Conservation (phyloP, 2,113 vertebrate species). For the Ciconia maguari region DNA sequence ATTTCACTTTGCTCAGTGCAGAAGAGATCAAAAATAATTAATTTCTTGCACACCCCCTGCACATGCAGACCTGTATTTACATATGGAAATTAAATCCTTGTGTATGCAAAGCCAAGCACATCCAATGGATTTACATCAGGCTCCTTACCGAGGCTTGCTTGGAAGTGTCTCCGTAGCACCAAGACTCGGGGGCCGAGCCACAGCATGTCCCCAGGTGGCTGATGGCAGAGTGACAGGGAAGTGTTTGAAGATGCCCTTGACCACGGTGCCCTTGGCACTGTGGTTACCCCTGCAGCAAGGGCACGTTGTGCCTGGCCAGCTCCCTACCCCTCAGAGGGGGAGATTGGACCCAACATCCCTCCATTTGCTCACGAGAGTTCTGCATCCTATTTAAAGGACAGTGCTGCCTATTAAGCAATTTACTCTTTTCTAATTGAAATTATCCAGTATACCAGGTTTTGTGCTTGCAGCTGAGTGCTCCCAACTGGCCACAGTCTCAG, state of each 20-base stretch:
- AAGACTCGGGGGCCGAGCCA: not conserved
- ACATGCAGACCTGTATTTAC: not conserved
- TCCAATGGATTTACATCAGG: constrained; percentile 24
- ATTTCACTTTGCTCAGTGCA: not conserved
- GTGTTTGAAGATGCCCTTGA: not conserved
- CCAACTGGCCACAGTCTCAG: not conserved
- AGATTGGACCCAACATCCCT: not conserved
- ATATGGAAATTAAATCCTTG: constrained; percentile 41
- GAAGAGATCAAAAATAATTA: constrained; percentile 16
- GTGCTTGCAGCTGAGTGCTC: not conserved
- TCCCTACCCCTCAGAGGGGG: accelerated
- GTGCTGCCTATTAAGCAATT: constrained; percentile 8
- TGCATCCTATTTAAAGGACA: not conserved
- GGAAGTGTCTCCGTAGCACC: not conserved
- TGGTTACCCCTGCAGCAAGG: not conserved
- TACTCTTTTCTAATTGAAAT: constrained; percentile 29
- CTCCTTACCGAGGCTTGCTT: not conserved
- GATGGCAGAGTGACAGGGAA: not conserved
- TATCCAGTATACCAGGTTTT: not conserved
- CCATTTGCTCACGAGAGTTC: not conserved
- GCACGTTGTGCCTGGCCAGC: not conserved
- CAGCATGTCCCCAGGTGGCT: accelerated
- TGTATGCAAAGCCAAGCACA: constrained; percentile 26
- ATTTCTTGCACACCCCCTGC: not conserved
- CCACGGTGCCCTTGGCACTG: not conserved